Evolutionary conservation across 2,113 vertebrate genomes (phyloP).

Genomic region (Turdus rufiventris): DNA sequence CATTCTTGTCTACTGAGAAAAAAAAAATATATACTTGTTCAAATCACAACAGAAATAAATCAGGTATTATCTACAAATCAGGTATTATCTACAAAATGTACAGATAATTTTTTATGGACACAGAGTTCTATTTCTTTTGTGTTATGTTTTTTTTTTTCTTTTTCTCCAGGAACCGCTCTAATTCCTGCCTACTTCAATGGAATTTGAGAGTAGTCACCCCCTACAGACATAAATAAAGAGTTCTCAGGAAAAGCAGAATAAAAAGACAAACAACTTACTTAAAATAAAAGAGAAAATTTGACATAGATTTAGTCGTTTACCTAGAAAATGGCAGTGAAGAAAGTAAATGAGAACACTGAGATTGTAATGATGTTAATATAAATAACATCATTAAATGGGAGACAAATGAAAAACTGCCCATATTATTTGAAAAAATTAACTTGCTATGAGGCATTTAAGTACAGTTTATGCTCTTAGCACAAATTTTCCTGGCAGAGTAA

Average conservation of each 20-base stretch:
- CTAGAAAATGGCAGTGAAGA: background rate
- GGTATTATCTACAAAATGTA: background rate
- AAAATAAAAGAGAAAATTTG: background rate
- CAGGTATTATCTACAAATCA: background rate
- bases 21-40: background rate
- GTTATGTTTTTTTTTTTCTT: background rate
- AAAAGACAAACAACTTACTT: background rate
- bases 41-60: background rate
- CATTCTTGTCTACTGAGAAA: background rate
- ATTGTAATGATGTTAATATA: background rate
- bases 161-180: background rate
- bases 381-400: background rate
- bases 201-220: background rate
- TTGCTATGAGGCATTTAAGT: background rate
- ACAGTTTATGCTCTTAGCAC: background rate
- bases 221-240: background rate
- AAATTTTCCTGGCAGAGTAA: background rate
- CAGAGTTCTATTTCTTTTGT: accelerated
- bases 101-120: background rate
- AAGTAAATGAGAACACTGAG: background rate
- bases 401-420: background rate
- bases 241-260: background rate
- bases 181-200: background rate
- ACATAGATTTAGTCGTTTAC: background rate
- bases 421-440: background rate